Conservation (phyloP, 2,113 vertebrate species). For the Bufo bufo region DNA sequence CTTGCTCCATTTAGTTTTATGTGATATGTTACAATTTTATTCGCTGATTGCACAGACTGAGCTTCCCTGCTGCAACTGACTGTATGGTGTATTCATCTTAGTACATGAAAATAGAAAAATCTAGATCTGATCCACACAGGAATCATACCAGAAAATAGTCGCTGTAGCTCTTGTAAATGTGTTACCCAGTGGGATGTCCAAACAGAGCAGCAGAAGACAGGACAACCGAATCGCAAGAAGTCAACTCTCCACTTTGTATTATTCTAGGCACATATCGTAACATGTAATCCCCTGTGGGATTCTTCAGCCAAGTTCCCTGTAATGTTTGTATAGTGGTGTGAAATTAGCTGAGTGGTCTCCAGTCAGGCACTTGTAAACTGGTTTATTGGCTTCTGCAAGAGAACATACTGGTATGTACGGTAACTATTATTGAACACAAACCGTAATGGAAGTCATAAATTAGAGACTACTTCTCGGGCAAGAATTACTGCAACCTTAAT, state of each 20-base stretch:
- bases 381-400: neutral
- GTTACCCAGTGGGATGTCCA: constrained; percentile 1
- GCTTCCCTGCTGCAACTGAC: neutral
- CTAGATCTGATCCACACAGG: neutral
- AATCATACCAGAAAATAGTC: neutral
- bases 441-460: no score
- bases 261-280: neutral
- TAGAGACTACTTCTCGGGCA: no score
- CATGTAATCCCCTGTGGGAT: neutral
- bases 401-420: no score
- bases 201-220: constrained; percentile 1
- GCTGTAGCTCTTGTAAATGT: neutral
- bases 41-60: no score
- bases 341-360: neutral
- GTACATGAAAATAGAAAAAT: constrained; percentile 6
- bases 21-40: neutral
- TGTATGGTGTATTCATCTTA: neutral
- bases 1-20: neutral
- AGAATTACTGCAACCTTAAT: no score
- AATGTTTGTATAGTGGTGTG: constrained; percentile 12
- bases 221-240: neutral
- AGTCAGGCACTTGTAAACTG: neutral
- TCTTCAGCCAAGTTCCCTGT: neutral
- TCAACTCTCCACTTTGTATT: neutral
- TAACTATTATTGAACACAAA: no score